Conservation (phyloP, 64 coral and sea anemone species). For the Stichodactyla helianthus region DNA sequence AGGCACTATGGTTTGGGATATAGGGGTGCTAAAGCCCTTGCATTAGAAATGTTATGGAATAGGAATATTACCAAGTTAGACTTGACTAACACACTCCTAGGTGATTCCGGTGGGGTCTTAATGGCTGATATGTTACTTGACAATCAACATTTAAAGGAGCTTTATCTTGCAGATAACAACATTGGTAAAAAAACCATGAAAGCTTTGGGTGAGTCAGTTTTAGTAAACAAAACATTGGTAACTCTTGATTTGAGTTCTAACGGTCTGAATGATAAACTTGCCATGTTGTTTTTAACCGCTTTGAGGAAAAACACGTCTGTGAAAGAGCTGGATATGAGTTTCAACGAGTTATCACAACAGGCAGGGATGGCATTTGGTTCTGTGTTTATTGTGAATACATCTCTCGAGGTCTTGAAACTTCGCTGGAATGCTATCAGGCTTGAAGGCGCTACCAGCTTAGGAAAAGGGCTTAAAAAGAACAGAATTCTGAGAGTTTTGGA, state of each 20-base stretch:
- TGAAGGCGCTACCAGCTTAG: not conserved
- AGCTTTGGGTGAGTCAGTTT: not conserved
- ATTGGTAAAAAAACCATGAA: not conserved
- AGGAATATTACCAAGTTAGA: not conserved
- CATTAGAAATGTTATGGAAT: slow-evolving; percentile 9
- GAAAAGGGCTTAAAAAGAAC: not conserved
- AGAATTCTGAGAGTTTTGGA: not conserved
- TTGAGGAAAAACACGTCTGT: slow-evolving; percentile 2
- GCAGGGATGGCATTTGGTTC: not conserved
- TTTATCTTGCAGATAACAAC: slow-evolving; percentile 14
- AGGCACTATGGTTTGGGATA: slow-evolving; percentile 2
- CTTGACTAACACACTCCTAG: not conserved
- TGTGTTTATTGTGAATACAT: not conserved
- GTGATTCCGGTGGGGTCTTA: not conserved
- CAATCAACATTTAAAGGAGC: not conserved
- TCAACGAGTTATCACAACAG: not conserved
- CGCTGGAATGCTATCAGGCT: slow-evolving; percentile 15
- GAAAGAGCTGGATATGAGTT: slow-evolving; percentile 17
- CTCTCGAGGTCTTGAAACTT: not conserved
- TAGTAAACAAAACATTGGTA: slow-evolving; percentile 6
- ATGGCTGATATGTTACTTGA: slow-evolving; percentile 12
- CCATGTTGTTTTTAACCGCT: not conserved
- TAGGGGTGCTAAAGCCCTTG: not conserved
- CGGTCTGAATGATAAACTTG: not conserved
- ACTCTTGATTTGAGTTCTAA: slow-evolving; percentile 10